phyloP scores from a whole-genome alignment of 2,797 vertebrate species.

The Anabas testudineus region DNA sequence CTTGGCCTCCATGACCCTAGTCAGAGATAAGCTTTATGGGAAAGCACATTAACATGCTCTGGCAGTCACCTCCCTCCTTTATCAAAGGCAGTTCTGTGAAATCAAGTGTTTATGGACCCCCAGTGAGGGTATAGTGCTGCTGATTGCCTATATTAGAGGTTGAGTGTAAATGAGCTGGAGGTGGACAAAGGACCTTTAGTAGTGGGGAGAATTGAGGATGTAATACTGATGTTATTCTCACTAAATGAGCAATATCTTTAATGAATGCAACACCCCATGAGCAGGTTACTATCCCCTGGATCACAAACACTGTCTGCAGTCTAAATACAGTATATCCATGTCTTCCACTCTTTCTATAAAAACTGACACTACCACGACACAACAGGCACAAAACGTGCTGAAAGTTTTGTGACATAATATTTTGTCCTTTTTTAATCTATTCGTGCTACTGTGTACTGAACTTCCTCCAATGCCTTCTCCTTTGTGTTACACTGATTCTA shows the following conservation, averaged over 20 bases:
- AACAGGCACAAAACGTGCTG: slow-evolving; percentile 68
- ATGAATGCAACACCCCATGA: slow-evolving; percentile 71
- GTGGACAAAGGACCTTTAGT: slow-evolving; percentile 70
- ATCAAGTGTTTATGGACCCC: slow-evolving; percentile 89
- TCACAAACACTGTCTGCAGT: slow-evolving; percentile 48
- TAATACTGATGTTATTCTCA: slow-evolving; percentile 65
- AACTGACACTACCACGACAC: slow-evolving; percentile 47
- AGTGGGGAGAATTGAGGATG: slow-evolving; percentile 44
- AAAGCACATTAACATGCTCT: slow-evolving; percentile 82
- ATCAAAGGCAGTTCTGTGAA: slow-evolving; percentile 80
- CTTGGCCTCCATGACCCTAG: slow-evolving; percentile 82
- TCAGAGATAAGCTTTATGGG: slow-evolving; percentile 85
- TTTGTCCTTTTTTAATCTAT: slow-evolving; percentile 45
- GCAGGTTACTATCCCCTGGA: slow-evolving; percentile 51
- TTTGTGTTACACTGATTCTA: slow-evolving; percentile 39
- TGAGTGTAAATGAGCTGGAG: slow-evolving; percentile 74
- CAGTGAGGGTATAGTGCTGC: slow-evolving; percentile 70
- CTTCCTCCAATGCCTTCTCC: slow-evolving; percentile 19
- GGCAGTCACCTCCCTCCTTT: slow-evolving; percentile 76
- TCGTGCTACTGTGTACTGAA: slow-evolving; percentile 19
- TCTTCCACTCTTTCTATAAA: slow-evolving; percentile 83
- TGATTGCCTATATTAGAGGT: slow-evolving; percentile 80
- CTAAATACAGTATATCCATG: slow-evolving; percentile 69
- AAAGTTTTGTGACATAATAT: slow-evolving; percentile 46
- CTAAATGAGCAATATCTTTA: slow-evolving; percentile 82